Evolutionary conservation across 2,888 invertebrate species (phyloP).

Genomic region (Reticulitermes lucifugus): DNA sequence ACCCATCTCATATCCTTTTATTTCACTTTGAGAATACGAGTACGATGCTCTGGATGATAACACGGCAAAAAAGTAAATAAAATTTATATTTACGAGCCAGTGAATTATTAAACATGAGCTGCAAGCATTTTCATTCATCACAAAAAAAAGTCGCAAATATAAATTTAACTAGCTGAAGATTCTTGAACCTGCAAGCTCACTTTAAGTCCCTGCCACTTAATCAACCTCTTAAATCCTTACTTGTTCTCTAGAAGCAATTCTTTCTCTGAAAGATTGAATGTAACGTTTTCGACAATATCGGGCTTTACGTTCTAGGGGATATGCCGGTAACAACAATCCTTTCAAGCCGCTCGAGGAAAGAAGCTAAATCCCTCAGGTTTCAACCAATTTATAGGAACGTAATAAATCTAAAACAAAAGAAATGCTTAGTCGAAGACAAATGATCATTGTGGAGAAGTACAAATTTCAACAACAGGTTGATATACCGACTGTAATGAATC

Average conservation of each 20-base stretch:
- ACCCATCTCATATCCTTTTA: too few relatives aligned
- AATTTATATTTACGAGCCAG: too few relatives aligned
- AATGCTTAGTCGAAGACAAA: constrained; percentile 17
- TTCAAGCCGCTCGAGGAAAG: neutral
- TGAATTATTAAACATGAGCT: too few relatives aligned
- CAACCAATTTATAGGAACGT: constrained; percentile 7
- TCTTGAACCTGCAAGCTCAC: too few relatives aligned
- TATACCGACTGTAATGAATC: neutral
- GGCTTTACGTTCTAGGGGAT: neutral
- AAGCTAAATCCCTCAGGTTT: constrained; percentile 23
- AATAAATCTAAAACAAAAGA: constrained; percentile 24
- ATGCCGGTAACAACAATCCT: neutral
- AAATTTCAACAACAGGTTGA: constrained; percentile 20
- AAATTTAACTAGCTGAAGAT: too few relatives aligned
- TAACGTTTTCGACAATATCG: neutral
- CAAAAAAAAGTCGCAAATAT: too few relatives aligned
- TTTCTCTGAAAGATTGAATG: neutral
- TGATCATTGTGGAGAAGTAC: neutral
- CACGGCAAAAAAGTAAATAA: too few relatives aligned
- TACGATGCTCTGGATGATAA: too few relatives aligned
- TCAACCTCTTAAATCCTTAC: neutral
- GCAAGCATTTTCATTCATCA: too few relatives aligned
- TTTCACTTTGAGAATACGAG: too few relatives aligned
- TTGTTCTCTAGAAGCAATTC: neutral
- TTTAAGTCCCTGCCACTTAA: too few relatives aligned